Evolutionary conservation across 2,888 invertebrate genomes (phyloP).

Genomic region (Smittia sp.): DNA sequence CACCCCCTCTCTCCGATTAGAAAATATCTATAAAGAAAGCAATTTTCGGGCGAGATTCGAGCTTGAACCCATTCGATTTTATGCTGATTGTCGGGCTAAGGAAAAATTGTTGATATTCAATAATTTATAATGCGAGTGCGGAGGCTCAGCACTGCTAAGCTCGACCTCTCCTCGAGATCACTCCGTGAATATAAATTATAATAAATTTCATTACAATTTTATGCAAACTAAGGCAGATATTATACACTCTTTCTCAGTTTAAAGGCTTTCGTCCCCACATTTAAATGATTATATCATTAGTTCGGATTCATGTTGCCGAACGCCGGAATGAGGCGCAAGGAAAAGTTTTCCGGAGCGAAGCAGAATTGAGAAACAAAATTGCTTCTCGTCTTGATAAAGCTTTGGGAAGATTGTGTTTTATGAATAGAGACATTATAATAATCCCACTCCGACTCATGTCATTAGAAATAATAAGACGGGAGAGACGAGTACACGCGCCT

Average conservation of each 20-base stretch:
- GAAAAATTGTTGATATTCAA: no score
- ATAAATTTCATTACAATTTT: slow-evolving; percentile 35
- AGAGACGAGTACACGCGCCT: background rate
- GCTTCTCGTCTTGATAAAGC: background rate
- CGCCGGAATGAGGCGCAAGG: background rate
- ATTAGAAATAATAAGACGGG: background rate
- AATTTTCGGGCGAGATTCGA: background rate
- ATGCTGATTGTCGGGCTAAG: background rate
- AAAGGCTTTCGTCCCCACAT: slow-evolving; percentile 20
- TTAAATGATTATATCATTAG: slow-evolving; percentile 39
- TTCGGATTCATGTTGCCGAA: slow-evolving; percentile 16
- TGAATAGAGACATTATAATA: slow-evolving; percentile 24
- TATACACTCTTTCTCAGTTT: slow-evolving; percentile 16
- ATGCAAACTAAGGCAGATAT: slow-evolving; percentile 28
- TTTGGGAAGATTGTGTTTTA: slow-evolving; percentile 15
- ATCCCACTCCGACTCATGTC: slow-evolving; percentile 16
- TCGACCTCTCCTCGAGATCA: slow-evolving; percentile 3
- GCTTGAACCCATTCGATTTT: no score
- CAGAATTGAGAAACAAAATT: slow-evolving; percentile 8
- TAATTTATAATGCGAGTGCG: no score
- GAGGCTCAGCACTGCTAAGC: no score
- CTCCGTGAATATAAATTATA: slow-evolving; percentile 31
- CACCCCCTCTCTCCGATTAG: background rate
- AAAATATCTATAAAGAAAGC: slow-evolving; percentile 1
- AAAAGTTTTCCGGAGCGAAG: slow-evolving; percentile 2